phyloP scores from a whole-genome alignment of 2,113 vertebrate genomes.

The Nycticorax nycticorax region DNA sequence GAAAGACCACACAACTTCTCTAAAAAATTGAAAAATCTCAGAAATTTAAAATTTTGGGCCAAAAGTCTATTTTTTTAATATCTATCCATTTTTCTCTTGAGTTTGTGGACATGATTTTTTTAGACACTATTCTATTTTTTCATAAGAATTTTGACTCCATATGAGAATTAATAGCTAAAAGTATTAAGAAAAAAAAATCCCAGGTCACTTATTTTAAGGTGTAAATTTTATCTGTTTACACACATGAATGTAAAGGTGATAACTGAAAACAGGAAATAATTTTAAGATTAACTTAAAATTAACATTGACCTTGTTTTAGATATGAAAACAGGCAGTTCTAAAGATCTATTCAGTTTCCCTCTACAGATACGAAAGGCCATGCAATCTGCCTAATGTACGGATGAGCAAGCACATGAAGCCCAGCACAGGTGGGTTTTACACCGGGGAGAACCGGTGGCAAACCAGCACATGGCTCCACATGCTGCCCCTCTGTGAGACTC shows the following conservation, averaged over 20 bases:
- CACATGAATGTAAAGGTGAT: fast-evolving
- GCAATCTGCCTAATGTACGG: neutral
- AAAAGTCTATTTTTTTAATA: neutral
- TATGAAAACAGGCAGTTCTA: neutral
- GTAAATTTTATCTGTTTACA: neutral
- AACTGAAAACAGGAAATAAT: neutral
- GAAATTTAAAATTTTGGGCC: neutral
- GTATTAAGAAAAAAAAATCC: neutral
- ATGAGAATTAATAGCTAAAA: neutral
- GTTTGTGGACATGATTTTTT: neutral
- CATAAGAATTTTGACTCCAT: neutral
- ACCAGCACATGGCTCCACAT: neutral
- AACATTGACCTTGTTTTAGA: neutral
- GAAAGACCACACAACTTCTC: neutral
- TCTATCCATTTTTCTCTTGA: fast-evolving
- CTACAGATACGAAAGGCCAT: neutral
- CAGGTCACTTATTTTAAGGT: neutral
- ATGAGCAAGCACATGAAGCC: fast-evolving
- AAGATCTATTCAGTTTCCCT: neutral
- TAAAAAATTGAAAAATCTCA: neutral
- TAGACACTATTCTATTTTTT: neutral
- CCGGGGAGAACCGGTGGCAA: neutral
- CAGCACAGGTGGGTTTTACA: neutral
- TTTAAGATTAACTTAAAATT: neutral
- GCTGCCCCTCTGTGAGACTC: neutral